Evolutionary conservation across 1,140 invertebrate genomes (phyloP), one percentile per base, ranked within the genome.

Genomic region (Drosophila parabipectinata): DNA sequence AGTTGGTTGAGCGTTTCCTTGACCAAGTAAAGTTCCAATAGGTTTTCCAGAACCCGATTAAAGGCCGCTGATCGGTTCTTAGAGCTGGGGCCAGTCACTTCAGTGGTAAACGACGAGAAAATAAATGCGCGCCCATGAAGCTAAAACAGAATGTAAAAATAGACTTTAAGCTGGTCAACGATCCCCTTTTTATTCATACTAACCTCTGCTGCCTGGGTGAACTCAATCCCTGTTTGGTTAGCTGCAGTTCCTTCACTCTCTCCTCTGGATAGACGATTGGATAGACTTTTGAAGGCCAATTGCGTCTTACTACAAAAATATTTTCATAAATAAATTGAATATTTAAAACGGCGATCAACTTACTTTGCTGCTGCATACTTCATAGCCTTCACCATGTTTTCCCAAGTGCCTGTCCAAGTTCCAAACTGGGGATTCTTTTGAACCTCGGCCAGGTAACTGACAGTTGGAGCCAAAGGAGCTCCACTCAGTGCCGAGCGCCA

Each of bases 161-260:
- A 59, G 26, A 12, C 14, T 6, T 28, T 52, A 10, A 44, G 30
- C n/a, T 8, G 18, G 41, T 30, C 41, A 50, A 50, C 48, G 41
- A 68, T n/a, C 41, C 51, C 39, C 4, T 4, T 21, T 32, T 1
- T 44, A 6, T 28, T 45, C 3, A 41, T n/a, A n/a, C 55, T 12
- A 34, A 91, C 94, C 93, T 96, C 95, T 0, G 96, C 96, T 51
- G 96, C 96, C 57, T 94, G 93, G 4, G 95, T 94, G 1, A 98
- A 93, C 85, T 96, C 95, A 26, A 98, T 95, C 2, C 97, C 96
- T 4, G 95, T 95, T 79, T 95, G 93, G 91, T 98, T 98, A 95
- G 97, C 97, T 1, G 97, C 97, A 76, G 96, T 95, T 85, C 96
- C 96, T 10, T 94, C 93, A 0, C 93, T 91, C 61, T 93, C 95